Conservation (phyloP, 1,140 invertebrate species). For the Cheumatopsyche charites region DNA sequence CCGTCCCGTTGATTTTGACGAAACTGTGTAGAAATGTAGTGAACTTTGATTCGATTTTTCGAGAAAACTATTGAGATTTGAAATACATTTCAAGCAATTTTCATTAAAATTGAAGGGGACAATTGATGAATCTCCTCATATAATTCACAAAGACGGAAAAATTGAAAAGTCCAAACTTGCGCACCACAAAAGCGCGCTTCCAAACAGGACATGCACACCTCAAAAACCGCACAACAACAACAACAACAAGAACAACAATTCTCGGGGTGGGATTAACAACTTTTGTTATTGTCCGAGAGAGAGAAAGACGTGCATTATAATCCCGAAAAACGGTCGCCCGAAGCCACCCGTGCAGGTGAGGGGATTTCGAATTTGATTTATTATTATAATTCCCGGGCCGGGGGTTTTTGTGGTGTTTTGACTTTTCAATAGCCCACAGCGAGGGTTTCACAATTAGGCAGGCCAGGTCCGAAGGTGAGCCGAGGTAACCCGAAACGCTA, state of each 20-base stretch:
- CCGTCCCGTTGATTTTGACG: no score
- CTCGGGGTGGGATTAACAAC: slow-evolving; percentile 2
- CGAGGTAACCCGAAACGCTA: slow-evolving; percentile 13
- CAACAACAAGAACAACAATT: no score
- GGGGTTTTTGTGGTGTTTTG: slow-evolving; percentile 9
- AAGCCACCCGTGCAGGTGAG: slow-evolving; percentile 38
- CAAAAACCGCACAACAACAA: no score
- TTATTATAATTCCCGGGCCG: slow-evolving; percentile 29
- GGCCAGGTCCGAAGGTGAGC: not conserved
- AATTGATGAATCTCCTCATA: no score
- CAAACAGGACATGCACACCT: no score
- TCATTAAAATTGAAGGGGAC: no score
- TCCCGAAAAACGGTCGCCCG: slow-evolving; percentile 10
- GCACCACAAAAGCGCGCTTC: no score
- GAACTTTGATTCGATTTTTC: no score
- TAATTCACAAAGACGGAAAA: not conserved
- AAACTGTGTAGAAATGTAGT: no score
- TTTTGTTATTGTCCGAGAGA: slow-evolving; percentile 19
- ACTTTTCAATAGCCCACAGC: slow-evolving; percentile 26
- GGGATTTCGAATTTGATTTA: slow-evolving; percentile 43
- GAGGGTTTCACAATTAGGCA: slow-evolving; percentile 17
- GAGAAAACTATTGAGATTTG: no score
- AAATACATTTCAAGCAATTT: no score
- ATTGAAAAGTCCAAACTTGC: not conserved
- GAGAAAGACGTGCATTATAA: not conserved